Conservation (phyloP, 2,888 invertebrate genomes). For the Tetheella fluctuosa region DNA sequence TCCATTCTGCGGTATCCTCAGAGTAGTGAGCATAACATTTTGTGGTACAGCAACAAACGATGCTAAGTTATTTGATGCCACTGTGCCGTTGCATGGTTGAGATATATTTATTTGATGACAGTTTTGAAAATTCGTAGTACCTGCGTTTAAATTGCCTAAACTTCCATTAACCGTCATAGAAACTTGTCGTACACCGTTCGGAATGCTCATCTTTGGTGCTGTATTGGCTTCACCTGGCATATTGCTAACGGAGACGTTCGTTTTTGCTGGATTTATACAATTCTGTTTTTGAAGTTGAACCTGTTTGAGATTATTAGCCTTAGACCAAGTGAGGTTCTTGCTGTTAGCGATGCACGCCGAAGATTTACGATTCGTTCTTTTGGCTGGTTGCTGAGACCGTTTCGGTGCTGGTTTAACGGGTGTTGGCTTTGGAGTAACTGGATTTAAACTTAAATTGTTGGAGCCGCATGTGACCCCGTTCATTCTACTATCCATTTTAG, state of each 20-base stretch:
- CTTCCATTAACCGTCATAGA: slow-evolving; percentile 70
- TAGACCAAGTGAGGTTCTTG: slow-evolving; percentile 79
- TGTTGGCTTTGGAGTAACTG: slow-evolving; percentile 55
- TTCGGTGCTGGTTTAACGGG: slow-evolving; percentile 58
- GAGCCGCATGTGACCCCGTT: slow-evolving; percentile 78
- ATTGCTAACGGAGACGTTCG: slow-evolving; percentile 44
- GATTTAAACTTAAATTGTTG: slow-evolving; percentile 71
- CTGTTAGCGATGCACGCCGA: slow-evolving; percentile 78
- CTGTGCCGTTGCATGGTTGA: slow-evolving; percentile 70
- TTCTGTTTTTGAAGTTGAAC: slow-evolving; percentile 74
- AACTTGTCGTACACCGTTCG: slow-evolving; percentile 72
- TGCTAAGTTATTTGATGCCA: slow-evolving; percentile 68
- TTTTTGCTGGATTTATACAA: slow-evolving; percentile 58
- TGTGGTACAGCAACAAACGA: slow-evolving; percentile 81
- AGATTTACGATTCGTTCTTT: slow-evolving; percentile 75
- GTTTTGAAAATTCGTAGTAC: slow-evolving; percentile 71
- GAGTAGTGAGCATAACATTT: slow-evolving; percentile 83
- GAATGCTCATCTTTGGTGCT: slow-evolving; percentile 72
- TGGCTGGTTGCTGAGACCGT: slow-evolving; percentile 53
- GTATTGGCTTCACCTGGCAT: slow-evolving; percentile 62
- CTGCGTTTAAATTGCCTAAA: slow-evolving; percentile 68
- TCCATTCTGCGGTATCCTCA: slow-evolving; percentile 83
- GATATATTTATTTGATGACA: slow-evolving; percentile 75
- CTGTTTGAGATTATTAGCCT: slow-evolving; percentile 77
- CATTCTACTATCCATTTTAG: slow-evolving; percentile 76